Evolutionary conservation across 2,888 invertebrate species (phyloP), one percentile per base, ranked within the genome.

Genomic region (Quadriops clusia): DNA sequence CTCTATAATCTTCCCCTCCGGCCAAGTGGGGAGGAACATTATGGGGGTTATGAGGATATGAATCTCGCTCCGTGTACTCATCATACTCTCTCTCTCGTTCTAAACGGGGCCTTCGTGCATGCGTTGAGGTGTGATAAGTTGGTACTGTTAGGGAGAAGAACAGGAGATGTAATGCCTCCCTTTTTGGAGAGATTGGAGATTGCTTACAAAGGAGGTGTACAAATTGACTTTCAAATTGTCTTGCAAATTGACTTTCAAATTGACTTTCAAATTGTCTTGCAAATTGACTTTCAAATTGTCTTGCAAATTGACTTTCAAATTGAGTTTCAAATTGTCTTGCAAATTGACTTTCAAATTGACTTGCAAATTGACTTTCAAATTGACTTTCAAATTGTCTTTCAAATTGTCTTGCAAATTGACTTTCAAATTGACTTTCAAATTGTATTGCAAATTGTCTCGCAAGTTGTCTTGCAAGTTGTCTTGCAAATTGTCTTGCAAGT

Each of bases 11-110:
- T 23, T 58, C 60, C 6, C 50, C 50, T 23, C 58, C 58, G 45
- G 49, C 59, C 51, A 52, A 44, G 50, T 51, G 53, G 36, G 46
- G 54, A 16, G 41, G 44, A 37, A 38, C 45, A 46, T 33, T 54
- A 49, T 30, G 48, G 42, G 43, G 49, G 47, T 33, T 49, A 37
- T 36, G 34, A 23, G 46, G 38, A 37, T 50, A 52, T 28, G 37
- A 34, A 21, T 54, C 56, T 35, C 55, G 47, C 18, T 61, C 61
- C 8, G 47, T 49, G 42, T 62, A 64, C 45, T 74, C 73, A 47
- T 73, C 73, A 50, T 57, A 73, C 52, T 55, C 72, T 23, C 60
- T 48, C 20, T 63, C 63, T 34, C 62, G 44, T 36, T 64, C 63
- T 37, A 73, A 63, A 42, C 68, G 56, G 43, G 65, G 65, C 39